Evolutionary conservation across 2,888 invertebrate genomes (phyloP), one percentile per base, ranked within the genome.

Genomic region (Tillus elongatus): DNA sequence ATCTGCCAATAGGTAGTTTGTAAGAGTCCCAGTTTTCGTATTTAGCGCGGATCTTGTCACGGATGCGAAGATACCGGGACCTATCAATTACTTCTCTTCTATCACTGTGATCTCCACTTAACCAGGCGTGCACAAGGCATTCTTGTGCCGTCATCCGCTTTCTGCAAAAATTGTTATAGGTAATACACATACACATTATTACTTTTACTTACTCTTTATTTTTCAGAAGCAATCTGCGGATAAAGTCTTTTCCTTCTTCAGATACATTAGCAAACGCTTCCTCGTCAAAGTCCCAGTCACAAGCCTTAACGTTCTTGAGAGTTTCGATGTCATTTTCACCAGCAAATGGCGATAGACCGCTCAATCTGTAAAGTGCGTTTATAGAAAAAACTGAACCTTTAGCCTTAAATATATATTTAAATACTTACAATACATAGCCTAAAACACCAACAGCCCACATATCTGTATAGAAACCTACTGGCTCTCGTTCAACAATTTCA

Each of bases 371-470:
- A 34, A 19, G 10, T n/a, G n/a, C 10, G n/a, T 6, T 29, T 8
- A 29, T 19, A 9, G 8, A 9, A 19, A 19, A 19, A 19, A 19
- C 19, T 19, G 19, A 19, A 19, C 4, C 8, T 19, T 19, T n/a
- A n/a, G n/a, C n/a, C n/a, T n/a, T n/a, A n/a, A n/a, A n/a, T n/a
- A n/a, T n/a, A n/a, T n/a, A n/a, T n/a, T n/a, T n/a, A 40, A 38
- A 11, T 54, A 82, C 90, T 86, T 70, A 92, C 84, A 99, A 72
- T 27, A 98, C 96, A 62, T 99, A 99, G 10, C 90, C 82, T n/a
- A 99, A 74, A 2, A 98, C 98, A 57, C 98, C 98, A 16, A 95
- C 86, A 19, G 97, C 96, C 98, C 98, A 99, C 98, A 99, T 99
- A 63, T 99, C 98, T 0, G 98, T 99, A 70, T 97, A 98, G 74